A percentile compares a stretch with the other conserved stretches of the same genome.
phyloP scores from a whole-genome alignment of 2,113 vertebrate genomes.

The Datnioides undecimradiatus region DNA sequence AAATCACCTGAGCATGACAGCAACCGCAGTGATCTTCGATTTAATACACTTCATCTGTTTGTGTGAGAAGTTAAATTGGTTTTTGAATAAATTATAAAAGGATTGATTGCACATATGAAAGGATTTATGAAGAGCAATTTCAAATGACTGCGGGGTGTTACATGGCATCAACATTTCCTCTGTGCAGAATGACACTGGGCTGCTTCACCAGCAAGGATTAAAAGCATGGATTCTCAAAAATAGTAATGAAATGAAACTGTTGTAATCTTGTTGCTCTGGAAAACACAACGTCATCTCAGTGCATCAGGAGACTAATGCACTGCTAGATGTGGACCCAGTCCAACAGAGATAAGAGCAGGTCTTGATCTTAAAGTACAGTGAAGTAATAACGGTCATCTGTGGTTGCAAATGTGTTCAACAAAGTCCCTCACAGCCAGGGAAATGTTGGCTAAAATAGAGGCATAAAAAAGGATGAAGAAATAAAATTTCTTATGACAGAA shows the following conservation, averaged over 20 bases:
- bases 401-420: too few species aligned
- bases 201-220: neutral
- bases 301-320: neutral
- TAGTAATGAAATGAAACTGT: neutral
- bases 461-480: neutral
- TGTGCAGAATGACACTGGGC: neutral
- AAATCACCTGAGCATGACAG: neutral
- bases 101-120: neutral
- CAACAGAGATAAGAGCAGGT: neutral
- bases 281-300: neutral
- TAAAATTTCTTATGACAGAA: neutral
- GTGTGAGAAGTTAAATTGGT: neutral
- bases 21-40: neutral
- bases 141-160: neutral
- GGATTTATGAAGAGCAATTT: conserved; percentile 16
- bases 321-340: neutral
- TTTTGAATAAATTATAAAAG: neutral
- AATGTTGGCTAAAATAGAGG: neutral
- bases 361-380: neutral
- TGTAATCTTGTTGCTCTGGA: neutral
- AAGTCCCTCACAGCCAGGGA: neutral
- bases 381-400: neutral
- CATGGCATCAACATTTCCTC: neutral
- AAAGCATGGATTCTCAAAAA: neutral
- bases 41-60: neutral